These are phyloP conservation scores for Ovis aries DNA, from an alignment of 2,113 vertebrate genomes.

Conservation along the genomic window ARS-UI_Ramb_v3.0 NC_056065.1:30016501-30017000, in stretches of 20 bases:
- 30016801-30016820: not conserved
- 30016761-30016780: not conserved
- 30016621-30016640: not conserved
- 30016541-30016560: not conserved
- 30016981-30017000: not conserved
- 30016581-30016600: not conserved
- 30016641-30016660: not conserved
- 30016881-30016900: not conserved
- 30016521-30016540: not conserved
- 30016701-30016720: not conserved
- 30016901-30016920: not conserved
- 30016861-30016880: not conserved
- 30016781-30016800: not conserved
- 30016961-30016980: not conserved
- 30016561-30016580: not conserved
- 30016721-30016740: not conserved
- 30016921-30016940: not conserved
- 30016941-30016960: not conserved
- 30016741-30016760: not conserved
- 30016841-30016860: not conserved
- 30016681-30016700: not conserved
- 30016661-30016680: not conserved
- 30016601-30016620: not conserved
- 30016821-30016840: not conserved
- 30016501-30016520: conserved; percentile 24